A percentile compares a stretch with the other conserved stretches of the same genome.
phyloP scores from a whole-genome alignment of 2,113 vertebrate species.

The Channa argus region DNA sequence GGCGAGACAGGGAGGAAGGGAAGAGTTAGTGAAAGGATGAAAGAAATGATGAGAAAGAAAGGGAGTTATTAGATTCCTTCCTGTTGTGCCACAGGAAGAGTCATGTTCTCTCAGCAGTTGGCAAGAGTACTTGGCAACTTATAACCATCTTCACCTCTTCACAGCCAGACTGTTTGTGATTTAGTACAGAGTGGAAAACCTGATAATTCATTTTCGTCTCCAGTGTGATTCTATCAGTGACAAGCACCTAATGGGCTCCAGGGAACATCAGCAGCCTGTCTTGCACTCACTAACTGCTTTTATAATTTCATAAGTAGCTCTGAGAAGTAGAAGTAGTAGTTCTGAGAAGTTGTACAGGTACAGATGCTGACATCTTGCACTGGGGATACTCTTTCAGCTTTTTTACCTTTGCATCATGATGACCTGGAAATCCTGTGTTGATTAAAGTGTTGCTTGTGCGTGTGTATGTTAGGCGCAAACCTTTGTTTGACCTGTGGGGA shows the following conservation, averaged over 20 bases:
- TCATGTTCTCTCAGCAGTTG: slow-evolving; percentile 18
- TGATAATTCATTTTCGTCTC: slow-evolving; percentile 34
- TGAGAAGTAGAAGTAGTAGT: background rate
- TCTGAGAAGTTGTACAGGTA: background rate
- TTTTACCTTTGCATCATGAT: no score
- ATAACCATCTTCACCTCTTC: background rate
- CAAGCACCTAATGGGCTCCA: slow-evolving; percentile 17
- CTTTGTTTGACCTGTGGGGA: no score
- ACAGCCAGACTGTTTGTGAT: slow-evolving; percentile 30
- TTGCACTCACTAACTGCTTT: slow-evolving; percentile 19
- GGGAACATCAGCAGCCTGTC: slow-evolving; percentile 45
- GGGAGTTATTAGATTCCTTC: slow-evolving; percentile 27
- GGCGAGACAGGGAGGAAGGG: no score
- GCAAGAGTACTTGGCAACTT: background rate
- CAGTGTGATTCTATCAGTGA: slow-evolving; percentile 15
- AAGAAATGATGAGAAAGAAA: background rate
- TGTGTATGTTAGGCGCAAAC: no score
- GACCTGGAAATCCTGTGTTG: no score
- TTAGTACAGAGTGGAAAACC: slow-evolving; percentile 31
- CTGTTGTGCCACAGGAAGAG: slow-evolving; percentile 45
- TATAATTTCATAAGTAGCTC: background rate
- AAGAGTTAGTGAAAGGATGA: background rate
- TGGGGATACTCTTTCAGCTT: no score
- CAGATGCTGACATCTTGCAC: background rate
- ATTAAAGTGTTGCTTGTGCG: no score